Percentiles rank a stretch among this genome's conserved stretches.
Conservation (phyloP, 2,888 invertebrate species). For the Microchrysa polita region DNA sequence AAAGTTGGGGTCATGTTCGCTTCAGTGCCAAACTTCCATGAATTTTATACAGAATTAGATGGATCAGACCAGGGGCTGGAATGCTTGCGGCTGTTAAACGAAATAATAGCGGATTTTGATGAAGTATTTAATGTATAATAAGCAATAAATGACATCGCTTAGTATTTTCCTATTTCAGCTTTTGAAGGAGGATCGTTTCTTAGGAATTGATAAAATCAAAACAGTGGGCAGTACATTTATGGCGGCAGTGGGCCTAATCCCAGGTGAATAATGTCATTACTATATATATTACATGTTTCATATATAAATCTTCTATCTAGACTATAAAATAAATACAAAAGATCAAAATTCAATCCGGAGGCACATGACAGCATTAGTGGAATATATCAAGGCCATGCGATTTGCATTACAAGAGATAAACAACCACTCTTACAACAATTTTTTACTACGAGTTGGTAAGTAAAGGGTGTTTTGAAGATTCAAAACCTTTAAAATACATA, state of each 20-base stretch:
- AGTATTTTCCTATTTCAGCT: constrained; percentile 67
- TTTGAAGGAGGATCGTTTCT: constrained; percentile 84
- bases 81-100: constrained; percentile 86
- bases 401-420: constrained; percentile 87
- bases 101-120: constrained; percentile 94
- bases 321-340: constrained; percentile 64
- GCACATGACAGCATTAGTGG: constrained; percentile 82
- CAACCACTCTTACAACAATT: constrained; percentile 92
- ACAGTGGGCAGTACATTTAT: constrained; percentile 93
- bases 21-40: constrained; percentile 92
- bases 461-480: no score
- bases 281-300: not conserved
- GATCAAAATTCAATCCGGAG: constrained; percentile 72
- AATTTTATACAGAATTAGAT: constrained; percentile 92
- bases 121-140: constrained; percentile 68
- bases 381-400: constrained; percentile 90
- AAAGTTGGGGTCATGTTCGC: constrained; percentile 92
- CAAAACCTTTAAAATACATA: no score
- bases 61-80: constrained; percentile 93
- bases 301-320: constrained; percentile 50
- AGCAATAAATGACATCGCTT: not conserved
- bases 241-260: constrained; percentile 91
- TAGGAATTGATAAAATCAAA: constrained; percentile 91
- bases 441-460: constrained; percentile 89
- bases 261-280: constrained; percentile 68